Conservation (phyloP, 2,888 invertebrate genomes). For the Aleiodes leptofemur region DNA sequence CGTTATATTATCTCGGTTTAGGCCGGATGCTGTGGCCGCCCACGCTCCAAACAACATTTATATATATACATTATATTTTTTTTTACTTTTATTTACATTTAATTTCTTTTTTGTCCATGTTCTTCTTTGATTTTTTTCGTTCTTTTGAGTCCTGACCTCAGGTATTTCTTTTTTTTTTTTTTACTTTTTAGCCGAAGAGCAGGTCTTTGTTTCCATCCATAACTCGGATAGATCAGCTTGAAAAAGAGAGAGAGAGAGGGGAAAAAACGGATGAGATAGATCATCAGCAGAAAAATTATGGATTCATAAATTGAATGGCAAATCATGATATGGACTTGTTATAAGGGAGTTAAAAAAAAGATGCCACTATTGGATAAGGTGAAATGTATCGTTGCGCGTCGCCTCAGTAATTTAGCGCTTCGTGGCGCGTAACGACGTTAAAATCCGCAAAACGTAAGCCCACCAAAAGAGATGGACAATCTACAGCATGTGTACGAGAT, state of each 20-base stretch:
- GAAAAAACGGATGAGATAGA: slow-evolving; percentile 38
- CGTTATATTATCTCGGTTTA: slow-evolving; percentile 74
- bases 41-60: slow-evolving; percentile 65
- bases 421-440: slow-evolving; percentile 38
- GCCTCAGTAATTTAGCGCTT: slow-evolving; percentile 40
- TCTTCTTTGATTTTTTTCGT: not conserved
- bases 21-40: slow-evolving; percentile 74
- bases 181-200: not conserved
- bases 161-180: not conserved
- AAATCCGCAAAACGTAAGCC: slow-evolving; percentile 34
- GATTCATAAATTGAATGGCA: slow-evolving; percentile 37
- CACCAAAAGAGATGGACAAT: slow-evolving; percentile 25
- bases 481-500: slow-evolving; percentile 26
- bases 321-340: slow-evolving; percentile 10
- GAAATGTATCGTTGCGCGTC: slow-evolving; percentile 37
- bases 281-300: slow-evolving; percentile 33
- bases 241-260: not conserved
- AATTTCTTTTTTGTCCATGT: slow-evolving; percentile 38
- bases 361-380: slow-evolving; percentile 3
- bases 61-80: slow-evolving; percentile 1
- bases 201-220: slow-evolving; percentile 22
- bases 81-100: not conserved
- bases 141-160: slow-evolving; percentile 24
- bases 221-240: slow-evolving; percentile 25
- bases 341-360: not conserved